Evolutionary conservation across 1,140 invertebrate species (phyloP).

Genomic region (Rhopalosiphum padi): DNA sequence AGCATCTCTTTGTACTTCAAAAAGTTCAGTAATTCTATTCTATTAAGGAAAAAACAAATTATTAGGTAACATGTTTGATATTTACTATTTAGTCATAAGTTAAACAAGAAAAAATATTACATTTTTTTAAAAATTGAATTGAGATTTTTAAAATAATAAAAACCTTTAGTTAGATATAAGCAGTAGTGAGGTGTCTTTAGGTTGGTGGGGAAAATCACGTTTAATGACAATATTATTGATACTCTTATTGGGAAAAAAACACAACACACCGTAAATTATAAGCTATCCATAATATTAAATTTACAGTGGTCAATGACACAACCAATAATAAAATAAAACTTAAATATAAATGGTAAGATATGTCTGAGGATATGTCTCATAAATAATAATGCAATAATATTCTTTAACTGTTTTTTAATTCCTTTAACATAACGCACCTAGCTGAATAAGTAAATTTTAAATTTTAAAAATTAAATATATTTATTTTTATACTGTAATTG

Average conservation of each 20-base stretch:
- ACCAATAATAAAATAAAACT: no score
- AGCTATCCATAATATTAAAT: background rate
- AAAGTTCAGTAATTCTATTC: constrained; percentile 72
- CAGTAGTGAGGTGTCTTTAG: no score
- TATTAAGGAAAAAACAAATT: constrained; percentile 58
- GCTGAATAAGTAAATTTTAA: no score
- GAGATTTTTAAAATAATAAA: no score
- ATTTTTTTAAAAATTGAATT: background rate
- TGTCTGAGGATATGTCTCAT: background rate
- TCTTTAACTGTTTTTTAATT: background rate
- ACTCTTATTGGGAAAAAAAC: background rate
- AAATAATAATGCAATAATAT: background rate
- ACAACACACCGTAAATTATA: no score
- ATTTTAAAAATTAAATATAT: no score
- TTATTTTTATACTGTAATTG: no score
- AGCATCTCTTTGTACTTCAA: constrained; percentile 76
- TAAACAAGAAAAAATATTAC: background rate
- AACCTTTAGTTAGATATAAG: no score
- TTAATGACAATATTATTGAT: background rate
- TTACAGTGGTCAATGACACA: background rate
- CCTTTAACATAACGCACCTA: no score
- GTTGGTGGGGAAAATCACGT: background rate
- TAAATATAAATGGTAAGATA: background rate
- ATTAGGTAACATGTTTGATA: background rate
- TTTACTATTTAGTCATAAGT: background rate